Evolutionary conservation across 1,140 invertebrate genomes (phyloP).

Genomic region (Chrysomallon squamiferum): DNA sequence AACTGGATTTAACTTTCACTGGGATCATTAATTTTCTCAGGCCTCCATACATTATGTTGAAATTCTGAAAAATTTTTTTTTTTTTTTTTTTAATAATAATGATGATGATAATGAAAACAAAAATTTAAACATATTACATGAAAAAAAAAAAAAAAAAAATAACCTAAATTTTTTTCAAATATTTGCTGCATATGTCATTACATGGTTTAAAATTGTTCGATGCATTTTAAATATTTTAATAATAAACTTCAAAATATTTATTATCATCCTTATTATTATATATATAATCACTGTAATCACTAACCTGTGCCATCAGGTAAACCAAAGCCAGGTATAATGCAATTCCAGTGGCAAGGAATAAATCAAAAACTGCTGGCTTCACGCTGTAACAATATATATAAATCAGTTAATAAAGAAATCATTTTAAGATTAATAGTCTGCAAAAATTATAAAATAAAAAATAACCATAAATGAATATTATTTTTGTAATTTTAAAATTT

Average conservation of each 20-base stretch:
- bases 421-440: neutral
- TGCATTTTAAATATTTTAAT: too few relatives aligned
- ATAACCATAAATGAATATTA: neutral
- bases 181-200: too few relatives aligned
- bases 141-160: constrained; percentile 6
- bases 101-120: too few relatives aligned
- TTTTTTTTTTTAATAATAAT: too few relatives aligned
- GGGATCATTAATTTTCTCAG: constrained; percentile 22
- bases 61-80: constrained; percentile 39
- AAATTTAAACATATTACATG: too few relatives aligned
- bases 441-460: neutral
- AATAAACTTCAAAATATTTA: too few relatives aligned
- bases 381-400: constrained; percentile 74
- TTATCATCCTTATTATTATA: too few relatives aligned
- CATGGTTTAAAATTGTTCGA: too few relatives aligned
- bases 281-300: too few relatives aligned
- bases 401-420: too few relatives aligned
- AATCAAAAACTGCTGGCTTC: constrained; percentile 96
- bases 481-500: neutral
- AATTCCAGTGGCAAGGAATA: constrained; percentile 88
- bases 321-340: constrained; percentile 80
- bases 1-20: constrained; percentile 12
- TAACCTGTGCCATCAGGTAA: constrained; percentile 81
- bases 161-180: too few relatives aligned
- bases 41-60: constrained; percentile 31